Evolutionary conservation across 2,113 vertebrate species (phyloP).

Genomic region (Nothocercus nigrocapillus): DNA sequence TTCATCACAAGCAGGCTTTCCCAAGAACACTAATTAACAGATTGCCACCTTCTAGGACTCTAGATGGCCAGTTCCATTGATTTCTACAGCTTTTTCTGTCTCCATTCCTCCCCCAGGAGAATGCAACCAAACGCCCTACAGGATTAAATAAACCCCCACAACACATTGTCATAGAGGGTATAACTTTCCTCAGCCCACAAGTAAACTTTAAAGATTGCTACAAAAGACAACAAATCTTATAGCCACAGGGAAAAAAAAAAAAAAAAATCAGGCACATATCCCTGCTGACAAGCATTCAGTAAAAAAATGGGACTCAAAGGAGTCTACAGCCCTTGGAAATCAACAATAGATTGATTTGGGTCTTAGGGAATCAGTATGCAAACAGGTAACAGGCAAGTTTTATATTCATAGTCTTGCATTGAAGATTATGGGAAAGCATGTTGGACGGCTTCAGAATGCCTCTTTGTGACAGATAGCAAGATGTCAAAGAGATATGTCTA

Average conservation of each 20-base stretch:
- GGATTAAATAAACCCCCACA: constrained; percentile 46
- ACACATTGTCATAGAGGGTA: neutral
- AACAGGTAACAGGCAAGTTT: neutral
- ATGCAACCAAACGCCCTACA: constrained; percentile 50
- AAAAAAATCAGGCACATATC: neutral
- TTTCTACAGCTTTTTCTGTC: constrained; percentile 40
- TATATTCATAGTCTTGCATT: neutral
- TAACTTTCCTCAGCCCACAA: constrained; percentile 28
- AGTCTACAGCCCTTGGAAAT: neutral
- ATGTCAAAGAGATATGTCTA: neutral
- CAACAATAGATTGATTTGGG: neutral
- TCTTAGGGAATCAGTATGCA: constrained; percentile 13
- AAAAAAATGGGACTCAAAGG: neutral
- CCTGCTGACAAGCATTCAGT: neutral
- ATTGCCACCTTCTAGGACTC: constrained; percentile 56
- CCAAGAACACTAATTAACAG: constrained; percentile 73
- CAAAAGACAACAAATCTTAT: neutral
- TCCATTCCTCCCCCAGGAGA: constrained; percentile 10
- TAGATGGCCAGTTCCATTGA: constrained; percentile 38
- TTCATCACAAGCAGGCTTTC: constrained; percentile 66
- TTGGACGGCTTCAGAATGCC: neutral
- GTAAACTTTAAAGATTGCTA: constrained; percentile 17
- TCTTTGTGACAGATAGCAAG: constrained; percentile 25
- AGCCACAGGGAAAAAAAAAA: neutral
- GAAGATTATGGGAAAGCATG: neutral